phyloP scores from a whole-genome alignment of 2,113 vertebrate species.

The Antechinus stuartii region DNA sequence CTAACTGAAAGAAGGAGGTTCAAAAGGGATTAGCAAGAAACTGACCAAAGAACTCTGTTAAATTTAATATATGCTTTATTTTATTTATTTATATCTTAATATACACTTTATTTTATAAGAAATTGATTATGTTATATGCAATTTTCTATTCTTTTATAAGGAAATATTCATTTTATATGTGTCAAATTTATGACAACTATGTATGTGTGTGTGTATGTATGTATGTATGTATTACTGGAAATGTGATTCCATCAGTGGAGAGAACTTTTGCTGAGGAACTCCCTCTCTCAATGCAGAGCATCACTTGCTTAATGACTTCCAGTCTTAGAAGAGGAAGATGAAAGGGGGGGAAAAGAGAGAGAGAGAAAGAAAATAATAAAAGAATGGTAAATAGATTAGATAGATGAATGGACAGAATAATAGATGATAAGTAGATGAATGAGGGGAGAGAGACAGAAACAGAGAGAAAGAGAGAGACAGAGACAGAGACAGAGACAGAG shows the following conservation, averaged over 20 bases:
- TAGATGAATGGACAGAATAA: no score
- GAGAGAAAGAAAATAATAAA: not conserved
- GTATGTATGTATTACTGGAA: not conserved
- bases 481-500: not conserved
- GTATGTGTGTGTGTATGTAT: no score
- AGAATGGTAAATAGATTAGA: not conserved
- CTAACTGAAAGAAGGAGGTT: not conserved
- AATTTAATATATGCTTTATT: not conserved
- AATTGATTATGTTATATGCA: not conserved
- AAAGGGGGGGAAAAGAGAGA: not conserved
- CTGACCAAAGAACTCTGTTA: not conserved
- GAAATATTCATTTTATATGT: not conserved
- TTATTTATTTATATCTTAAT: no score
- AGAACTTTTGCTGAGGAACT: not conserved
- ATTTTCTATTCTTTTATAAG: not conserved
- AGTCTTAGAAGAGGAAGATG: not conserved
- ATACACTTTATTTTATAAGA: not conserved
- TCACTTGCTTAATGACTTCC: not conserved
- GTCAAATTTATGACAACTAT: not conserved
- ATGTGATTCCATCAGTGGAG: not conserved
- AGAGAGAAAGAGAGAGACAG: no score
- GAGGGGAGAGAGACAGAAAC: no score
- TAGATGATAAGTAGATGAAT: no score
- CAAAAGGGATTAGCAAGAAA: not conserved
- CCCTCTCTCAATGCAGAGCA: not conserved